Evolutionary conservation across 2,888 invertebrate species (phyloP).

Genomic region (Aproaerema taeniolella): DNA sequence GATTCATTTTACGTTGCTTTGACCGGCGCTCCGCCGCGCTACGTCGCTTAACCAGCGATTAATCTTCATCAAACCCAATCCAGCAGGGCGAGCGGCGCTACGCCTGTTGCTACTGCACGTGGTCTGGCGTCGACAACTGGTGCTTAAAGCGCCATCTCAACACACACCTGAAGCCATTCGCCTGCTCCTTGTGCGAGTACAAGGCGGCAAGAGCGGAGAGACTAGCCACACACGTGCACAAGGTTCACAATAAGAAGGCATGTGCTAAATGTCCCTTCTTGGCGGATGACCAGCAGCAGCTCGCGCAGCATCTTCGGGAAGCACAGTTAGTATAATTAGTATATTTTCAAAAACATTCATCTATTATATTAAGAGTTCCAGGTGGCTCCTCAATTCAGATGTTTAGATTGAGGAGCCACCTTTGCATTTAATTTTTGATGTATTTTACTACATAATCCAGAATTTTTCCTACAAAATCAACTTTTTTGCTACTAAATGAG

Average conservation of each 20-base stretch:
- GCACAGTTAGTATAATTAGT: constrained; percentile 79
- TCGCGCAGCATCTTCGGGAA: constrained; percentile 87
- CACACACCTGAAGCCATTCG: constrained; percentile 94
- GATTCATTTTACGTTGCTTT: too few relatives aligned
- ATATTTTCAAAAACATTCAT: background rate
- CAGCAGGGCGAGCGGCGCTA: constrained; percentile 85
- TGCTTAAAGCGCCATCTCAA: constrained; percentile 94
- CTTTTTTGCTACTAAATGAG: too few relatives aligned
- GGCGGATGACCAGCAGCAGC: constrained; percentile 88
- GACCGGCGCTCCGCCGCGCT: too few relatives aligned
- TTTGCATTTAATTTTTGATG: too few relatives aligned
- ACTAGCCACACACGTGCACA: constrained; percentile 91
- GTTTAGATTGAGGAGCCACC: too few relatives aligned
- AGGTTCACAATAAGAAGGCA: constrained; percentile 94
- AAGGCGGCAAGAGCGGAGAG: constrained; percentile 95
- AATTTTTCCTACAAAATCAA: too few relatives aligned
- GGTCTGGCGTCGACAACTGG: constrained; percentile 97
- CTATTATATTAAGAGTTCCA: background rate
- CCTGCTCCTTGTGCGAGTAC: constrained; percentile 94
- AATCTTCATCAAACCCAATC: too few relatives aligned
- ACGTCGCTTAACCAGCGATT: too few relatives aligned
- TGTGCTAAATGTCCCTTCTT: constrained; percentile 93
- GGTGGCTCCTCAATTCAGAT: too few relatives aligned
- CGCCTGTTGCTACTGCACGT: constrained; percentile 93
- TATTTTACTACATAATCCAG: too few relatives aligned